These are phyloP conservation scores for Drosophila athabasca DNA, from an alignment of 1,140 invertebrate species.

Conservation along the genomic window DNA sequence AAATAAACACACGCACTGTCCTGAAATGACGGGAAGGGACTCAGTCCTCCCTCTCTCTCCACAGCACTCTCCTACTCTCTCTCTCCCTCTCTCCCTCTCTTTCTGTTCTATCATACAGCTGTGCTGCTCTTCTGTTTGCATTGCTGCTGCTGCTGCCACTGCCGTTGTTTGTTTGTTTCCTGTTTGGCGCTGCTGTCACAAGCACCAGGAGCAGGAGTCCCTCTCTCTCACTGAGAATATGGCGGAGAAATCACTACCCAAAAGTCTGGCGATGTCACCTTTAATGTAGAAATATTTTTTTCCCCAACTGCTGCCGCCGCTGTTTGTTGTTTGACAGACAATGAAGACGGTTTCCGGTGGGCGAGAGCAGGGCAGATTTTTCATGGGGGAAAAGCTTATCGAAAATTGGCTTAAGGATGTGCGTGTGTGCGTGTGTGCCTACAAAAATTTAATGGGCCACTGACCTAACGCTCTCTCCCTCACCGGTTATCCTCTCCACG, in stretches of 20 bases:
- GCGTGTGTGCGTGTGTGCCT: conserved; percentile 8
- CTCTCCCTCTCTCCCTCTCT: conserved; percentile 13
- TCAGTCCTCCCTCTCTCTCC: not conserved
- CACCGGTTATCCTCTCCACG: not conserved
- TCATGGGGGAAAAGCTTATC: conserved; percentile 51
- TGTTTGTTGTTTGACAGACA: conserved; percentile 56
- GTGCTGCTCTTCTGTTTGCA: conserved; percentile 52
- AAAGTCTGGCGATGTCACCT: conserved; percentile 72
- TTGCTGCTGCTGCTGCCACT: conserved; percentile 30
- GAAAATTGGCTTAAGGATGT: conserved; percentile 72
- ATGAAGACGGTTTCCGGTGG: conserved; percentile 45
- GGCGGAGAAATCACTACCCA: conserved; percentile 49
- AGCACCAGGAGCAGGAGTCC: conserved; percentile 18
- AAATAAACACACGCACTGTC: conserved; percentile 78
- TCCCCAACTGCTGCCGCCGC: not conserved
- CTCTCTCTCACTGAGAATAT: conserved; percentile 5
- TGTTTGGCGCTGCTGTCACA: conserved; percentile 49
- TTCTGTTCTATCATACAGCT: no score
- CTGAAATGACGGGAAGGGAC: conserved; percentile 24
- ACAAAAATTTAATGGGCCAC: conserved; percentile 57
- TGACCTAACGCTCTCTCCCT: conserved; percentile 9
- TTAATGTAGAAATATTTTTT: conserved; percentile 78
- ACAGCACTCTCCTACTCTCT: not conserved
- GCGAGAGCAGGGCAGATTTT: no score
- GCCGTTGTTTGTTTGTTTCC: conserved; percentile 75